These are phyloP conservation scores for Neodiprion lecontei DNA, from an alignment of 1,140 invertebrate species.

Conservation along the genomic window DNA sequence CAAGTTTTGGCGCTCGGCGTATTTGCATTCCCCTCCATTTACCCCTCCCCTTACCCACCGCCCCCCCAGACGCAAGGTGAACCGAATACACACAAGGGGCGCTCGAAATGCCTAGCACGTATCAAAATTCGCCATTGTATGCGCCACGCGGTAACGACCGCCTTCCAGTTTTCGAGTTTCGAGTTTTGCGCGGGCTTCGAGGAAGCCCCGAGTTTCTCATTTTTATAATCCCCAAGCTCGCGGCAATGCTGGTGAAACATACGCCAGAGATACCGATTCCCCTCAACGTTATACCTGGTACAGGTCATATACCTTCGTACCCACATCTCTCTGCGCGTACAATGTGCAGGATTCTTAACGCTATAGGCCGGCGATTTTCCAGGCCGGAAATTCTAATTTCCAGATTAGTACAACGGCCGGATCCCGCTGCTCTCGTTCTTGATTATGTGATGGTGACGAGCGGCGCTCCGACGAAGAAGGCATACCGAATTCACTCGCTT, in stretches of 20 bases:
- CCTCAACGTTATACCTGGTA: no score
- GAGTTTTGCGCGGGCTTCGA: background rate
- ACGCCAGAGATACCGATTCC: background rate
- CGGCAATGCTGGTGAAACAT: background rate
- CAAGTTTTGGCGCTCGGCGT: slow-evolving; percentile 55
- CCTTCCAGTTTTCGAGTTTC: background rate
- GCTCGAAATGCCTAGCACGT: slow-evolving; percentile 48
- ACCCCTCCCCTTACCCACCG: background rate
- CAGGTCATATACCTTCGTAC: no score
- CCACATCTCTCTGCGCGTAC: no score
- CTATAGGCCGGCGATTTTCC: no score
- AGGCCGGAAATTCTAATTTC: background rate
- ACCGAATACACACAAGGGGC: slow-evolving; percentile 4
- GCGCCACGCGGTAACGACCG: background rate
- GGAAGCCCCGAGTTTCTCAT: background rate
- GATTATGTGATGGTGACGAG: no score
- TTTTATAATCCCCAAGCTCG: background rate
- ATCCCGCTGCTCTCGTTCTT: no score
- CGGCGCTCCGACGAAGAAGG: no score
- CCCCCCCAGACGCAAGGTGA: slow-evolving; percentile 13
- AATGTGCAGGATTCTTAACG: no score
- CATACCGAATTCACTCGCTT: no score
- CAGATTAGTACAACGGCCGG: background rate
- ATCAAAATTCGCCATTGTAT: slow-evolving; percentile 49
- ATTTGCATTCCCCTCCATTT: slow-evolving; percentile 47